phyloP scores from a whole-genome alignment of 2,888 invertebrate genomes.

The Julus scanicus region DNA sequence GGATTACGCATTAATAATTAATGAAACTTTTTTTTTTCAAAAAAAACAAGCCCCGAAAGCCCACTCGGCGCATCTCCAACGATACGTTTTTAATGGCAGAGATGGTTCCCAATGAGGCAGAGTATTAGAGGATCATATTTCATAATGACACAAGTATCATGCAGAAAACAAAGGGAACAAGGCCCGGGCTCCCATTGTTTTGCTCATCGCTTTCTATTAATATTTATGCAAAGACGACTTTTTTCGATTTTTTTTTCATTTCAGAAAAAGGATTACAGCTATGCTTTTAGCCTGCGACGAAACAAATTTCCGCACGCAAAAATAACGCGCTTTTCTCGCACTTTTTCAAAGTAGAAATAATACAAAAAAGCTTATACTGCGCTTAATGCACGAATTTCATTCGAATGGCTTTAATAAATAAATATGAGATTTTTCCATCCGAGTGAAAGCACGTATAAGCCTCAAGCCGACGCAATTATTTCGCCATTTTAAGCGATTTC shows the following conservation, averaged over 20 bases:
- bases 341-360: not conserved
- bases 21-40: not conserved
- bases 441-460: conserved; percentile 21
- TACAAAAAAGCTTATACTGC: conserved; percentile 21
- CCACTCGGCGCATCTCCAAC: not conserved
- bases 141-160: not conserved
- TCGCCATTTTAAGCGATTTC: conserved; percentile 15
- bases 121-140: conserved; percentile 33
- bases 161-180: not conserved
- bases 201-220: conserved; percentile 11
- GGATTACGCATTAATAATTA: not conserved
- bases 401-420: conserved; percentile 22
- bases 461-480: conserved; percentile 15
- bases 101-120: conserved; percentile 27
- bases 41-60: not conserved
- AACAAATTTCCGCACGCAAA: not conserved
- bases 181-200: not conserved
- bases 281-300: not conserved
- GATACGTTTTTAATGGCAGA: not conserved
- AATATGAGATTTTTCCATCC: conserved; percentile 22
- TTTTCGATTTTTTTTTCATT: conserved; percentile 7
- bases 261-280: not conserved
- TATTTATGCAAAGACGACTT: conserved; percentile 13
- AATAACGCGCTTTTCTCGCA: conserved; percentile 22
- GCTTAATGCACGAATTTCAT: conserved; percentile 21